Percentiles rank a stretch among this genome's conserved stretches.
These are phyloP conservation scores for Ardeotis arabs DNA, from an alignment of 2,113 vertebrate species.

Conservation along the genomic window DNA sequence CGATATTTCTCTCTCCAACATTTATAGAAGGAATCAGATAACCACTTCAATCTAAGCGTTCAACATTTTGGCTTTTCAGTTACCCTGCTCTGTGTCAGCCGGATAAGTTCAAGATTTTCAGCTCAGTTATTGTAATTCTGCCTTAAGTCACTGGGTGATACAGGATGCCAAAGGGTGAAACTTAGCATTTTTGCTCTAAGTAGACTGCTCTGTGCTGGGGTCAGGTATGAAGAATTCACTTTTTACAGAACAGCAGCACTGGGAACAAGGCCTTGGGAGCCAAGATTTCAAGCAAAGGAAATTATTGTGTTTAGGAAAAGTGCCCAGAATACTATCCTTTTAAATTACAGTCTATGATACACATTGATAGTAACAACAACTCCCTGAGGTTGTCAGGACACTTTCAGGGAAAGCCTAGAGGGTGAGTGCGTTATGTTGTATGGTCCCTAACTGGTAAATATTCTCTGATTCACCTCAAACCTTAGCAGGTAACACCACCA, in stretches of 20 bases:
- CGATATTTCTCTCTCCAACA: rapidly evolving
- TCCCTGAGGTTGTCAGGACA: background rate
- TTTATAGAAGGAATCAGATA: background rate
- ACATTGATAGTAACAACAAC: background rate
- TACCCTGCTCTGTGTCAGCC: background rate
- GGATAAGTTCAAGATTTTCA: background rate
- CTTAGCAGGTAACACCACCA: background rate
- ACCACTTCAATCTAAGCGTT: background rate
- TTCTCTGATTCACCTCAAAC: background rate
- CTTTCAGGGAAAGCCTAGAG: background rate
- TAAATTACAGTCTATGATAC: background rate
- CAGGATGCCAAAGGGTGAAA: background rate
- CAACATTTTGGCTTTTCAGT: background rate
- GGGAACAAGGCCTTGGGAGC: background rate
- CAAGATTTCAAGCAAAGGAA: background rate
- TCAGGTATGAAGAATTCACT: background rate
- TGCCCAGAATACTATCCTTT: background rate
- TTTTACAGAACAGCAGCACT: background rate
- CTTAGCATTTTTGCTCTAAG: background rate
- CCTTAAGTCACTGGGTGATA: background rate
- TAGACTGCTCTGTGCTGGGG: background rate
- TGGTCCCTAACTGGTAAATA: background rate
- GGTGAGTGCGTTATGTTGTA: rapidly evolving
- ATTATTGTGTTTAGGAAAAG: background rate
- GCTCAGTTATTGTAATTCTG: background rate